These are phyloP conservation scores for Drepana arcuata DNA, from an alignment of 1,140 invertebrate genomes.

Conservation along the genomic window DNA sequence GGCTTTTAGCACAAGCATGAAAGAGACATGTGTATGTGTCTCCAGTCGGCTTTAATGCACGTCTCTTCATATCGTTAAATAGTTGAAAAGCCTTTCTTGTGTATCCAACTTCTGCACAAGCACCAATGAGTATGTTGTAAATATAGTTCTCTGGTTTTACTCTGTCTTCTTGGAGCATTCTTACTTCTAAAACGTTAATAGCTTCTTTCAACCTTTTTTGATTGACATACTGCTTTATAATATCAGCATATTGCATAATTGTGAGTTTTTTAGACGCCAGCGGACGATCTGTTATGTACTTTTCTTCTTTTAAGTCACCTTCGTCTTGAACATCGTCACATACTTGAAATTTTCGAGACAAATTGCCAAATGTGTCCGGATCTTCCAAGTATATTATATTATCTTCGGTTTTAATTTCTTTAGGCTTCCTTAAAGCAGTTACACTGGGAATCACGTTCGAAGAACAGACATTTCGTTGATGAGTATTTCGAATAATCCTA, in stretches of 20 bases:
- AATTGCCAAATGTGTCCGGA: slow-evolving; percentile 71
- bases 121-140: slow-evolving; percentile 85
- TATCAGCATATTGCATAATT: slow-evolving; percentile 75
- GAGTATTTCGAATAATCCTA: slow-evolving; percentile 8
- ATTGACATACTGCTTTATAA: slow-evolving; percentile 78
- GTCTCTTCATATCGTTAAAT: slow-evolving; percentile 86
- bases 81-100: slow-evolving; percentile 88
- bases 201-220: slow-evolving; percentile 80
- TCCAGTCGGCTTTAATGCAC: slow-evolving; percentile 76
- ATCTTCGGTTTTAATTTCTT: slow-evolving; percentile 37
- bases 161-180: slow-evolving; percentile 82
- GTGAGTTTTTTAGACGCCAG: slow-evolving; percentile 62
- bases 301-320: slow-evolving; percentile 73
- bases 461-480: too few relatives aligned
- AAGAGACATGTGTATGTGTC: slow-evolving; percentile 88
- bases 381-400: slow-evolving; percentile 51
- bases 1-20: slow-evolving; percentile 89
- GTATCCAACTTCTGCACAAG: slow-evolving; percentile 85
- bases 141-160: slow-evolving; percentile 84
- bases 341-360: slow-evolving; percentile 18
- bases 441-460: too few relatives aligned
- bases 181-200: slow-evolving; percentile 80
- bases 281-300: slow-evolving; percentile 62
- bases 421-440: slow-evolving; percentile 13
- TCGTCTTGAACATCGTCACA: slow-evolving; percentile 47